These are phyloP conservation scores for Sycophila sp. DNA, from an alignment of 1,140 invertebrate genomes.

Conservation along the genomic window DNA sequence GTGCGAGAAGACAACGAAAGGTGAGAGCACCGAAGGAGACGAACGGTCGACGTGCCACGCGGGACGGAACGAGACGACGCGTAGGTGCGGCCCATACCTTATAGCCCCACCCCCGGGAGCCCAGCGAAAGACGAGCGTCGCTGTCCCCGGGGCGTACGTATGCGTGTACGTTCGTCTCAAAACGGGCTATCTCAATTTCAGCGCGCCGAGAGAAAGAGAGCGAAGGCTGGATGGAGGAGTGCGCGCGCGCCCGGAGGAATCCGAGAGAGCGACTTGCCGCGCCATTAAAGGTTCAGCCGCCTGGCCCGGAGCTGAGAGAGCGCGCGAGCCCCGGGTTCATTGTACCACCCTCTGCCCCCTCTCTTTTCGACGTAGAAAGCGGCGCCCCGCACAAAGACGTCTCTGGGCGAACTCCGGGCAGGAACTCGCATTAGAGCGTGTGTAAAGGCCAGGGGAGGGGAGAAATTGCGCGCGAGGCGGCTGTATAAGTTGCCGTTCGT, in stretches of 20 bases:
- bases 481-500: conserved; percentile 15
- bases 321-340: not conserved
- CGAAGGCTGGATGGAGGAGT: too few relatives aligned
- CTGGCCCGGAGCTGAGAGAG: not conserved
- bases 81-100: too few relatives aligned
- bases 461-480: not conserved
- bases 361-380: not conserved
- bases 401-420: not conserved
- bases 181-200: conserved; percentile 16
- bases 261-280: not conserved
- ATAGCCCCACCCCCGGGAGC: not conserved
- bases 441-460: not conserved
- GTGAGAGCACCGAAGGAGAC: too few relatives aligned
- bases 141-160: not conserved
- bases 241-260: not conserved
- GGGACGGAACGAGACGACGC: too few relatives aligned
- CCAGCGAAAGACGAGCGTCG: too few relatives aligned
- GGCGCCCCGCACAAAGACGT: not conserved
- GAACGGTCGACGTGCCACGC: too few relatives aligned
- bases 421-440: not conserved
- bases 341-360: not conserved
- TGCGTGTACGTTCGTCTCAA: not conserved
- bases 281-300: conserved; percentile 16
- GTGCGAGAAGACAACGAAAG: too few relatives aligned
- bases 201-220: not conserved